phyloP scores from a whole-genome alignment of 2,797 vertebrate species.

The Dicrostonyx torquatus region DNA sequence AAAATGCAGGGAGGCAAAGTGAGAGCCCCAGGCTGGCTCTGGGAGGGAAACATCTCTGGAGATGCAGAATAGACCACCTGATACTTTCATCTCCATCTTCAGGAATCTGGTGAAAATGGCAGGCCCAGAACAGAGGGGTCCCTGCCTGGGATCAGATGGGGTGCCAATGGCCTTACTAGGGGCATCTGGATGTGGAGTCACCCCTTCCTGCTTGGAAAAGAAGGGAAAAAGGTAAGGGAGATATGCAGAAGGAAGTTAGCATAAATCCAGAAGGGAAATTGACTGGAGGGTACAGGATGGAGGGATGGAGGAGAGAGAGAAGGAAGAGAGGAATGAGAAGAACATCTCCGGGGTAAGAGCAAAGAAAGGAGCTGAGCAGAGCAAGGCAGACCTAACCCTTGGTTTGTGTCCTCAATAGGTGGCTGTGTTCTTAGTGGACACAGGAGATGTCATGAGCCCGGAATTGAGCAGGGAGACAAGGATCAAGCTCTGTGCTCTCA shows the following conservation, averaged over 20 bases:
- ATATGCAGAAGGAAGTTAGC: not conserved
- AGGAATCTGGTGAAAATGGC: slow-evolving; percentile 58
- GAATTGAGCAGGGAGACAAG: slow-evolving; percentile 72
- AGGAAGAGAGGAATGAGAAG: not conserved
- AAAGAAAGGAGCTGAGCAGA: not conserved
- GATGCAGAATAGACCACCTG: not conserved
- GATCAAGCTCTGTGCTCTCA: slow-evolving; percentile 74
- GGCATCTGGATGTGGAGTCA: slow-evolving; percentile 82
- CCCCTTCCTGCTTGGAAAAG: slow-evolving; percentile 76
- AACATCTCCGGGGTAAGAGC: not conserved
- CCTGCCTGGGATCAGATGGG: slow-evolving; percentile 68
- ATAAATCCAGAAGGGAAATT: not conserved
- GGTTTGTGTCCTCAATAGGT: slow-evolving; percentile 36
- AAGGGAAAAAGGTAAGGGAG: slow-evolving; percentile 69
- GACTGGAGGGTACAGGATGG: not conserved
- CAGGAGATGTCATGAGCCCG: slow-evolving; percentile 65
- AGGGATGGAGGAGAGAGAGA: too few relatives aligned
- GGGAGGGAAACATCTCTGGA: not conserved
- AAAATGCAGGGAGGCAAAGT: not conserved
- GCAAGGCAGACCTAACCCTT: not conserved
- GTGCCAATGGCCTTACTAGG: slow-evolving; percentile 48
- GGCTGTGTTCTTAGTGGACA: slow-evolving; percentile 80
- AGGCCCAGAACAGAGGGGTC: slow-evolving; percentile 41
- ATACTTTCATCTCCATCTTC: not conserved
- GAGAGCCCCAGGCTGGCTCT: not conserved